Base-by-base conservation (phyloP, 2,797 vertebrate species). In the Sebastes wilsoni region DNA sequence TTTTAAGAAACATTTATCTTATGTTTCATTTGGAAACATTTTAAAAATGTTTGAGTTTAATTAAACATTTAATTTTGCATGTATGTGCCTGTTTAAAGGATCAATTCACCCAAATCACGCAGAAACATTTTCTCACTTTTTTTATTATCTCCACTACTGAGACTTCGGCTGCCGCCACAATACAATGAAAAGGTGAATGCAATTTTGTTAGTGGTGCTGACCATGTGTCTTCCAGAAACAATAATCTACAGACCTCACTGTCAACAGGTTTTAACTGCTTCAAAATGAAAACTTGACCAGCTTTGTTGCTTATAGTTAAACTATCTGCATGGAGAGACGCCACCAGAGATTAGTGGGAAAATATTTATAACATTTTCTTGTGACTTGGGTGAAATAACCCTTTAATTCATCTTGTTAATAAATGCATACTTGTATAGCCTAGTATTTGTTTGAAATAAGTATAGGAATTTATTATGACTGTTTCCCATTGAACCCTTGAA, bases 21-120 rank as follows among this genome's bases (percentile, higher is more conserved):
- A 83, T 75, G 91, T 94, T 91, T 91, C 75, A 88, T 90, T 84
- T 83, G 64, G 88, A 87, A 90, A 88, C 87, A 90, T 91, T 70
- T 5, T 77, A 84, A 54, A 83, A 77, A 86, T 74, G 87, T 91
- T 92, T 90, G 84, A 87, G 87, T 92, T 92, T 82, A 85, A 89
- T 89, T 89, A 79, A 91, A 93, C 88, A 77, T 91, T 86, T 90
- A 2, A 75, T 90, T 90, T 90, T 88, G 87, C 91, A 88, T 91
- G 87, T 52, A 22, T 69, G 66, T 87, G 66, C 25, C 70, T 18
- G 36, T 12, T 72, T 70, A 32, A 84, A 83, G 20, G 25, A 68
- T 66, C 4, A 27, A 13, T 64, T 84, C 36, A 72, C 56, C 49
- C 22, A 60, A 72, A 56, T 72, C 20, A 4, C 25, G 49, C 58